phyloP scores from a whole-genome alignment of 2,113 vertebrate genomes.

The Neolamprologus caudopunctatus region DNA sequence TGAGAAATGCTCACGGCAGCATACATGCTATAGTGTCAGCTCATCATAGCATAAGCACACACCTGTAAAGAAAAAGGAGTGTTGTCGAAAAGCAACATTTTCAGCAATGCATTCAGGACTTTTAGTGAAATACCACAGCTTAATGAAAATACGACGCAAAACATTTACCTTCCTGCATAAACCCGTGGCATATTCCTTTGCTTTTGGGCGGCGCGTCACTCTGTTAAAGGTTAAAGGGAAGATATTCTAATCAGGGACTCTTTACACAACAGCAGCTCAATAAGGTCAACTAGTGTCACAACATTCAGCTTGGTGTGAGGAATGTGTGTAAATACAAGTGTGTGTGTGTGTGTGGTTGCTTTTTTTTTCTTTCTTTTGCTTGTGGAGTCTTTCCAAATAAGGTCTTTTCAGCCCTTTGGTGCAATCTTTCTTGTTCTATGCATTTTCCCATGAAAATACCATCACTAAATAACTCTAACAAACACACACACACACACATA shows the following conservation, averaged over 20 bases:
- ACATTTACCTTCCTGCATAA: conserved; percentile 45
- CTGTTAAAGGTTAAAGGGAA: conserved; percentile 67
- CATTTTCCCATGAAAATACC: not conserved
- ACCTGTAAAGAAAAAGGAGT: conserved; percentile 5
- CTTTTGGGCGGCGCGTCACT: conserved; percentile 43
- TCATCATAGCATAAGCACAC: conserved; percentile 10
- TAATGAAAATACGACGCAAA: conserved; percentile 48
- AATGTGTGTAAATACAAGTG: conserved; percentile 17
- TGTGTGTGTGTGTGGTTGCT: conserved; percentile 12
- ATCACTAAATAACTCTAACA: not conserved
- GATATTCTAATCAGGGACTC: conserved; percentile 71
- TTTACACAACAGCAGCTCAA: conserved; percentile 67
- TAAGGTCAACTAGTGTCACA: conserved; percentile 70
- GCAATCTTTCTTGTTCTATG: not conserved
- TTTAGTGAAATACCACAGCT: conserved; percentile 41
- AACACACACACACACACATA: not conserved
- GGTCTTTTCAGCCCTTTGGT: not conserved
- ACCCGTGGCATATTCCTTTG: conserved; percentile 39
- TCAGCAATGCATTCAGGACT: not conserved
- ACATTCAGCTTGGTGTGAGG: conserved; percentile 37
- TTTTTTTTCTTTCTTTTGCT: not conserved
- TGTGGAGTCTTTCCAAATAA: not conserved
- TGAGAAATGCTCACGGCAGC: conserved; percentile 16
- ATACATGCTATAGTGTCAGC: conserved; percentile 42
- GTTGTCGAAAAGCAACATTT: not conserved